These are phyloP conservation scores for Amphiprion percula DNA, from an alignment of 2,113 vertebrate species.

Conservation along the genomic window DNA sequence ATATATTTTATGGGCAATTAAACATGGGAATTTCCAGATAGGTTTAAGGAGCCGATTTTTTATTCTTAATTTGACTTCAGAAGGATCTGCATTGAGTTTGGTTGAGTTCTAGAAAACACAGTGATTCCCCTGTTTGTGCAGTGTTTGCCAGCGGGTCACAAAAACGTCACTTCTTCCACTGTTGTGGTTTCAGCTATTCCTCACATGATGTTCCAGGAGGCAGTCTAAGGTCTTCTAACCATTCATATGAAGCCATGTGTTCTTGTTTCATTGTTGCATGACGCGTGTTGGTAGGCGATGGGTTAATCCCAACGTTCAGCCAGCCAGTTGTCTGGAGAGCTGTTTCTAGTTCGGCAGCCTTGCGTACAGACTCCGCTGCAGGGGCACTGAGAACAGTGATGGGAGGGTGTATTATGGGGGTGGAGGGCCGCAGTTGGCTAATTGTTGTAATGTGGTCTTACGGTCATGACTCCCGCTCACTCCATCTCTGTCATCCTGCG, in stretches of 20 bases:
- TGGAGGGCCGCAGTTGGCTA: slow-evolving; percentile 46
- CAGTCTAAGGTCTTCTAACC: neutral
- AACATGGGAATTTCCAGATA: neutral
- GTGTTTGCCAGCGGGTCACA: neutral
- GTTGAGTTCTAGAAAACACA: neutral
- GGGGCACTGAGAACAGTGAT: slow-evolving; percentile 21
- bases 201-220: slow-evolving; percentile 18
- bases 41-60: neutral
- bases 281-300: slow-evolving; percentile 6
- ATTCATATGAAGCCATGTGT: neutral
- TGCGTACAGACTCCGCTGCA: slow-evolving; percentile 26
- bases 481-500: slow-evolving; percentile 47
- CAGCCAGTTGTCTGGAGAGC: slow-evolving; percentile 53
- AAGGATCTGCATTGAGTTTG: neutral
- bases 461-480: slow-evolving; percentile 39
- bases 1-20: neutral
- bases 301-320: slow-evolving; percentile 24
- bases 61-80: neutral
- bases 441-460: slow-evolving; percentile 69
- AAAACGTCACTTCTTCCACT: neutral
- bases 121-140: neutral
- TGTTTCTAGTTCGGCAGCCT: slow-evolving; percentile 66
- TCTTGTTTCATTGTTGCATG: neutral
- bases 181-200: slow-evolving; percentile 29
- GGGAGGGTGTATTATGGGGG: slow-evolving; percentile 7